Evolutionary conservation across 2,797 vertebrate species (phyloP), one percentile per base, ranked within the genome.

Genomic region (Psittacula echo): DNA sequence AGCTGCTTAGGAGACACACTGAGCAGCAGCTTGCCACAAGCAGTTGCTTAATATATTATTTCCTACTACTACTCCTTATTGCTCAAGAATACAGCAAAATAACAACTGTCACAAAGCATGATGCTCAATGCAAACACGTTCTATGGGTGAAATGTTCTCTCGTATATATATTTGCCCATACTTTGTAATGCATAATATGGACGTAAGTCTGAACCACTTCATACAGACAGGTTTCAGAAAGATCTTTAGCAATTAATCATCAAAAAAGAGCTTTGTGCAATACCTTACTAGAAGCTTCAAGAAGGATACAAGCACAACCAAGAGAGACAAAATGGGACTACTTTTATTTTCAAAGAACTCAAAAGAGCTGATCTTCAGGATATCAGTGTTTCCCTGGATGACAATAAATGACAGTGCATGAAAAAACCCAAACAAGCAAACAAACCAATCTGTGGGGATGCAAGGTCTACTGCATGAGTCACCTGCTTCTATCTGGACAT

Each of bases 71-170:
- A 39, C 8, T 84, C 7, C 50, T 87, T 85, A 68, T 60, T 82
- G 74, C 60, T 84, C 73, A 37, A 72, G 58, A 92, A 84, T 42
- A 60, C 34, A 84, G 54, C 50, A 92, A 71, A 85, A 21, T 48
- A 86, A 67, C 54, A 82, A 41, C 30, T 56, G 48, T 42, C 37
- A 73, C 18, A 90, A 93, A 81, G 4, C 23, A 53, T 2, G 3
- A 66, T 39, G 44, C 37, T 80, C 22, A 65, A 58, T 27, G 71
- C n/a, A 77, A 89, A 87, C 45, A 37, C 8, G 19, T 45, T 61
- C 32, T 85, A 16, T 60, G 64, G 82, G 67, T 56, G 81, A 73
- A 22, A 64, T 85, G 13, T 78, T 82, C 66, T 84, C 37, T 19
- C 9, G 18, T 17, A 50, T 21, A 29, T 10, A 75, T 8, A 77